Evolutionary conservation across 2,797 vertebrate species (phyloP), one percentile per base, ranked within the genome.

Genomic region (Schizothorax lantsangensis): DNA sequence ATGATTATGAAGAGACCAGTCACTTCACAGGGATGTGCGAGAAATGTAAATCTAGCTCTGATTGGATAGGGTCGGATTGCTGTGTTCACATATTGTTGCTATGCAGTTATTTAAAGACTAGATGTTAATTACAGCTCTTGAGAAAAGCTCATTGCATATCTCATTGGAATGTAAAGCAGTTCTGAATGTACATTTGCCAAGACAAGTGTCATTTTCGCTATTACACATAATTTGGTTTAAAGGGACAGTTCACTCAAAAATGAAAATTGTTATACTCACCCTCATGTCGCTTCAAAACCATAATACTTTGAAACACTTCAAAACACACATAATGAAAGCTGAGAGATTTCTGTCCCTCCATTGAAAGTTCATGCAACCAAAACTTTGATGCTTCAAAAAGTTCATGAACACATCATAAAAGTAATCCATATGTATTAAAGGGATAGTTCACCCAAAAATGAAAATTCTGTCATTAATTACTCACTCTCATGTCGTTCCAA

Each of bases 101-200:
- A 66, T 74, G 54, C 57, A 33, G 82, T 64, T 84, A 66, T 84
- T 84, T 75, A 36, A 84, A 84, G 82, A 23, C 40, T 33, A 43
- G 49, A 33, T 4, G 23, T 45, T 19, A 30, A 69, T 43, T 21
- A 54, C 14, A 38, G 68, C 47, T 71, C 30, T 6, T 52, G 33
- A 69, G 47, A 17, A 57, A 54, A n/a, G 33, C 49, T 30, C 36
- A 40, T 4, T 30, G 68, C 68, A 9, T 21, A 52, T 72, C 23
- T 30, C 66, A 57, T 5, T 14, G 68, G 23, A 30, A 30, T 30
- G 3, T 6, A 14, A 11, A 21, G 36, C 43, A 3, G 0, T n/a
- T 15, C 30, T 15, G 10, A 30, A 83, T 43, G 36, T 15, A 30
- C 68, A 30, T 79, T 59, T 79, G 12, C 23, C n/a, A 43, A 43